Evolutionary conservation across 2,797 vertebrate species (phyloP).

Genomic region (Bryconaethiops microstoma): DNA sequence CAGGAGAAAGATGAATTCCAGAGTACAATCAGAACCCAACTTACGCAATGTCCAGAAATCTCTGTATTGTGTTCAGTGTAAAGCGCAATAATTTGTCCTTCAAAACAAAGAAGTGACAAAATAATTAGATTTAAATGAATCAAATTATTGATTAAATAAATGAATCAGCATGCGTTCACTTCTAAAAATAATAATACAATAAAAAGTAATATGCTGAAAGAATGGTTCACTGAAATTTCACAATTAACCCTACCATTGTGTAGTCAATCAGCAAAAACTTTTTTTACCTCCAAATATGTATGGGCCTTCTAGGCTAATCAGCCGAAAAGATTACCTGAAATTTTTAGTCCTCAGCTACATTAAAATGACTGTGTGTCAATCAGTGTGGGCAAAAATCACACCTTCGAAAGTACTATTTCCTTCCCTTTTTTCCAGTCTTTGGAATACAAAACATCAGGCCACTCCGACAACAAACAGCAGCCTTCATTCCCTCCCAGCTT

Average conservation of each 20-base stretch:
- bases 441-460: not conserved
- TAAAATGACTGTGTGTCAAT: not conserved
- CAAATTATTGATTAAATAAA: not conserved
- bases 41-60: not conserved
- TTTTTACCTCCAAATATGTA: no score
- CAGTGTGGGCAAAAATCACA: not conserved
- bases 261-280: no score
- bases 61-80: not conserved
- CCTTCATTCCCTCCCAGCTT: not conserved
- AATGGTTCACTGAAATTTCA: not conserved
- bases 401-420: not conserved
- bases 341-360: not conserved
- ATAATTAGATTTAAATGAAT: not conserved
- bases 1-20: not conserved
- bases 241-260: no score
- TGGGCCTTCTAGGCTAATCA: no score
- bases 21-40: not conserved
- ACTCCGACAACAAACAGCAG: not conserved
- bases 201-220: not conserved
- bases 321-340: no score
- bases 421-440: not conserved
- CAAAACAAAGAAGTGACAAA: not conserved
- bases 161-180: no score
- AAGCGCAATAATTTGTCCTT: not conserved
- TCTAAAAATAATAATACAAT: no score